Conservation (phyloP, 2,797 vertebrate genomes). For the Lepus oiostolus region DNA sequence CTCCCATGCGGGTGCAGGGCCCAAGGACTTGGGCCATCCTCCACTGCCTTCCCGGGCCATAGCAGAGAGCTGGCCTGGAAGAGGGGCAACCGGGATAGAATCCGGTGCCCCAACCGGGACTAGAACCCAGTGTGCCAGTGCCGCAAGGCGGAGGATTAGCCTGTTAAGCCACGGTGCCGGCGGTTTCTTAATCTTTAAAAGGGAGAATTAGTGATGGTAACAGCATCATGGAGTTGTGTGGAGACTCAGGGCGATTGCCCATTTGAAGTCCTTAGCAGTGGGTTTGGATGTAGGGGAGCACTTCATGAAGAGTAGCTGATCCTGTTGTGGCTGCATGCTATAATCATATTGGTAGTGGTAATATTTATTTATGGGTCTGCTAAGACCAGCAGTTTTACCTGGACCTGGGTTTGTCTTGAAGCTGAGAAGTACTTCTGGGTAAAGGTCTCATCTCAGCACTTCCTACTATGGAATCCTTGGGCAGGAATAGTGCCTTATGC, state of each 20-base stretch:
- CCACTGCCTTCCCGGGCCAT: no score
- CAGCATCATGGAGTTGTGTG: background rate
- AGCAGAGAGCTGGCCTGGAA: no score
- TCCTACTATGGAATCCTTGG: background rate
- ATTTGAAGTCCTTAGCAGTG: background rate
- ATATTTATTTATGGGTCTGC: background rate
- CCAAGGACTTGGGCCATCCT: no score
- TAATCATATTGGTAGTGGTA: no score
- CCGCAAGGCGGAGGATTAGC: no score
- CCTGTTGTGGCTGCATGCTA: background rate
- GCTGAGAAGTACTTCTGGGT: background rate
- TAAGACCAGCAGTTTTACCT: background rate
- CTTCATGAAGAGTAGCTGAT: background rate
- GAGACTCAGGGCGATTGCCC: no score
- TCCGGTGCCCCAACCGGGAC: no score
- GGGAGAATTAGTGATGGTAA: background rate
- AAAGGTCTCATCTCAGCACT: background rate
- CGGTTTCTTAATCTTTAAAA: background rate
- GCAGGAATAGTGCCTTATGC: background rate
- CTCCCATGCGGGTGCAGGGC: no score
- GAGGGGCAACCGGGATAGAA: no score
- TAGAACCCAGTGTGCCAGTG: no score
- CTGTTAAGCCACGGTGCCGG: no score
- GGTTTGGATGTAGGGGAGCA: background rate
- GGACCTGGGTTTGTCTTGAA: background rate